Evolutionary conservation across 2,113 vertebrate species (phyloP), one percentile per base, ranked within the genome.

Genomic region (Nothoprocta pentlandii): DNA sequence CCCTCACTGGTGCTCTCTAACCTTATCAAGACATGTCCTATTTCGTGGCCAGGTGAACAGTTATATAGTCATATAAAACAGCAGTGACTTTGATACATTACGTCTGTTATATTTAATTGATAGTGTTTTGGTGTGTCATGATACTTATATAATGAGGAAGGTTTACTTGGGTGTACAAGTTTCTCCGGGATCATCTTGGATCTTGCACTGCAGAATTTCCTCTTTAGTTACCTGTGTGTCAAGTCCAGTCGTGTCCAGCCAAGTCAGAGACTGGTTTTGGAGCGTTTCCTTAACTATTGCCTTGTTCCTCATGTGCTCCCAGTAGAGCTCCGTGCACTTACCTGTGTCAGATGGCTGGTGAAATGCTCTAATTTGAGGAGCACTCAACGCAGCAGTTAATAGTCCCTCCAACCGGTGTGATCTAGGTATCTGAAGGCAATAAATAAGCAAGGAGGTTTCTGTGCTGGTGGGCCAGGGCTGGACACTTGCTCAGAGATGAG

Each of bases 331-430:
- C 53, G 77, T 54, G 14, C 3, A 54, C 10, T 77, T 87, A 77
- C 77, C 59, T 64, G 28, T 13, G 78, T 70, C 61, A 66, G 36
- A 16, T 10, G 28, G 58, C 34, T 88, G 74, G 88, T 75, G n/a
- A 91, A 95, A 64, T 68, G 61, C 26, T 82, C 63, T 79, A 20
- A 20, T 91, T 83, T 75, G 84, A 82, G 67, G 13, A 91, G 46
- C 80, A 68, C 64, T 92, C 85, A 85, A 58, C 92, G 28, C 90
- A 87, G 62, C 80, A 84, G 44, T 93, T 95, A 94, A 88, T 87
- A 90, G 77, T 68, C 77, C 69, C 90, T 81, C 74, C 54, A 49
- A 89, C 76, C 53, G 76, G 77, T 58, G 69, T 44, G 88, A 56
- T 70, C 46, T 36, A 16, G 59, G 32, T 51, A 68, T 21, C 68